Evolutionary conservation across 1,140 invertebrate species (phyloP).

Genomic region (Geopemphigus sp.): DNA sequence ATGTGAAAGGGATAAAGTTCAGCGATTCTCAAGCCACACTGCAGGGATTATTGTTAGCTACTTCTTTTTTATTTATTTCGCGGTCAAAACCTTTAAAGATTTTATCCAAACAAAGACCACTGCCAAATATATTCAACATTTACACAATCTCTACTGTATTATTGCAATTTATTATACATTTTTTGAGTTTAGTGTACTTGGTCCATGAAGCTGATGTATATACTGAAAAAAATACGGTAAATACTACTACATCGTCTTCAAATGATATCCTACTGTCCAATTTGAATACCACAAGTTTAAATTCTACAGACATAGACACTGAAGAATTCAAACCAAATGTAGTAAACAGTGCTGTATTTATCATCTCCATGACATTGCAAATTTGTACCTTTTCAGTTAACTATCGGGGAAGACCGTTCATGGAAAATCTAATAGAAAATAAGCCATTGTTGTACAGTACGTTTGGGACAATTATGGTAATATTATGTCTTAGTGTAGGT

Average conservation of each 20-base stretch:
- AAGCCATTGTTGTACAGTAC: slow-evolving; percentile 89
- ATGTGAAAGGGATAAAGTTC: slow-evolving; percentile 97
- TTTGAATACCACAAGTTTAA: slow-evolving; percentile 40
- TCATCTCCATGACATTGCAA: slow-evolving; percentile 96
- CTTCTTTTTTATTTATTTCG: slow-evolving; percentile 97
- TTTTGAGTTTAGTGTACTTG: slow-evolving; percentile 85
- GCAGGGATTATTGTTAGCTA: slow-evolving; percentile 89
- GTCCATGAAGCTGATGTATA: slow-evolving; percentile 71
- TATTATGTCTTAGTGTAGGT: slow-evolving; percentile 75
- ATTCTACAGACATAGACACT: slow-evolving; percentile 62
- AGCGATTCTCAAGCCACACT: slow-evolving; percentile 96
- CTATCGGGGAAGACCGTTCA: slow-evolving; percentile 97
- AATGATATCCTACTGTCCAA: background rate
- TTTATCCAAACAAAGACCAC: slow-evolving; percentile 85
- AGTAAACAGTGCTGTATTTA: slow-evolving; percentile 96
- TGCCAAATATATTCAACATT: slow-evolving; percentile 98
- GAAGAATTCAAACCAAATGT: slow-evolving; percentile 88
- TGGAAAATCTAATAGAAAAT: slow-evolving; percentile 94
- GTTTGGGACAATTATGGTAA: slow-evolving; percentile 67
- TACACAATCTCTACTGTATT: slow-evolving; percentile 96
- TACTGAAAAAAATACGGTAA: slow-evolving; percentile 25
- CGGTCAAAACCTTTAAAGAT: slow-evolving; percentile 94
- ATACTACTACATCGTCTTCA: background rate
- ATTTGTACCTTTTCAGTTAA: slow-evolving; percentile 98
- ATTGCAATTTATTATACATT: slow-evolving; percentile 93